A percentile compares a stretch with the other conserved stretches of the same genome.
Conservation (phyloP, 1,140 invertebrate genomes). For the Drosophila quadrilineata region DNA sequence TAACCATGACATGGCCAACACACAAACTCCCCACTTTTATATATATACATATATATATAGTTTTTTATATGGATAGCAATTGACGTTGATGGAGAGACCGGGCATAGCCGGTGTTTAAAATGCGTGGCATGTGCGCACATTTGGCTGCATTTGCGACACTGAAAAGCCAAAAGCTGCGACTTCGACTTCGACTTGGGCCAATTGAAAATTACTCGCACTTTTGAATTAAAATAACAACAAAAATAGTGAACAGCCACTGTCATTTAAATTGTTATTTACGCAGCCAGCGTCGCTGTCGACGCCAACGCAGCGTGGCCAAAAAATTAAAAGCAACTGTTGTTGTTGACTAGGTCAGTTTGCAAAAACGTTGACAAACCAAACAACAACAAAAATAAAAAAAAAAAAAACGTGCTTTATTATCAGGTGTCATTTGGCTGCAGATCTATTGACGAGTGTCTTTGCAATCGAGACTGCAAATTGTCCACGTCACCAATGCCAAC, state of each 20-base stretch:
- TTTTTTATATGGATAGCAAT: constrained; percentile 34
- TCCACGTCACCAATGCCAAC: constrained; percentile 54
- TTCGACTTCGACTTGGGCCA: constrained; percentile 25
- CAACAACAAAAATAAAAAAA: too few relatives aligned
- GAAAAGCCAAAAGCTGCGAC: constrained; percentile 36
- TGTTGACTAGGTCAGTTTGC: constrained; percentile 45
- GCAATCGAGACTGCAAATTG: constrained; percentile 62
- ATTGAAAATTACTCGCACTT: constrained; percentile 71
- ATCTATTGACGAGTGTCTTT: constrained; percentile 34
- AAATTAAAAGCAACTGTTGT: constrained; percentile 10
- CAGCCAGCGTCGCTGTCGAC: constrained; percentile 30
- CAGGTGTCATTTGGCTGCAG: constrained; percentile 21
- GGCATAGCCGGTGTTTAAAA: constrained; percentile 48
- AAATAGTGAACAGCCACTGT: constrained; percentile 16
- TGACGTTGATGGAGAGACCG: constrained; percentile 6
- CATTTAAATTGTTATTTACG: constrained; percentile 74
- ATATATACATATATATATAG: constrained; percentile 19
- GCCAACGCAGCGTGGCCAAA: constrained; percentile 1
- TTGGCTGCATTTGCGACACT: constrained; percentile 69
- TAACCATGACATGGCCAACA: constrained; percentile 53
- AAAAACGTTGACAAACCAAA: too few relatives aligned
- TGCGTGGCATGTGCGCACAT: constrained; percentile 62
- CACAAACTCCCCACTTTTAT: neutral
- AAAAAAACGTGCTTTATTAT: constrained; percentile 32
- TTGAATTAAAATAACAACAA: constrained; percentile 49